These are phyloP conservation scores for Exocentrus adspersus DNA, from an alignment of 2,888 invertebrate genomes.

Conservation along the genomic window DNA sequence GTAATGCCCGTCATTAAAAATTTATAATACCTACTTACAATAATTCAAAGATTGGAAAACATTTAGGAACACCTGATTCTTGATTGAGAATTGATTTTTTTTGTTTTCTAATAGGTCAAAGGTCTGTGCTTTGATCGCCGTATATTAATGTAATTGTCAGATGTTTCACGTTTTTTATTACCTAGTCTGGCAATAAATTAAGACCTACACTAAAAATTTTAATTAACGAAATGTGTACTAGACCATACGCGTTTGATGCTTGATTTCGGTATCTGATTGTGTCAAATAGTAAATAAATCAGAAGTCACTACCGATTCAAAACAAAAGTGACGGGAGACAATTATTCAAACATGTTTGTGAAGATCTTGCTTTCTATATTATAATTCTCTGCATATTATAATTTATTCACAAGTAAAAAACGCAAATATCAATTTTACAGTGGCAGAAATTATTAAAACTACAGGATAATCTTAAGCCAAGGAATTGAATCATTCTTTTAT, in stretches of 20 bases:
- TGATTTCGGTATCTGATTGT: background rate
- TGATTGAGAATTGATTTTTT: slow-evolving; percentile 15
- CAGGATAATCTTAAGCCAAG: too few relatives aligned
- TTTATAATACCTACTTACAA: slow-evolving; percentile 9
- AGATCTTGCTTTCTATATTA: too few relatives aligned
- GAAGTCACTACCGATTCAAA: background rate
- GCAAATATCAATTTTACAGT: too few relatives aligned
- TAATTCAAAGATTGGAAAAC: background rate
- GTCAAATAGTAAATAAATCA: background rate
- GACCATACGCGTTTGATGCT: background rate
- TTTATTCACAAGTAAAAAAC: too few relatives aligned
- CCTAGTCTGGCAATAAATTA: background rate
- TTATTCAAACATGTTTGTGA: too few relatives aligned
- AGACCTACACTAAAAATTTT: background rate
- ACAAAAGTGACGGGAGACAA: too few relatives aligned
- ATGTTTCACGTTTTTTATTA: background rate
- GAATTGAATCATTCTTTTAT: too few relatives aligned
- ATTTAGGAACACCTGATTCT: background rate
- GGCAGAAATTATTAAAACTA: too few relatives aligned
- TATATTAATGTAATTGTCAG: slow-evolving; percentile 6
- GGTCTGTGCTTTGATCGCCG: background rate
- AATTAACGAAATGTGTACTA: background rate
- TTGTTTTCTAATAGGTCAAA: slow-evolving; percentile 8
- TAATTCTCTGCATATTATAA: too few relatives aligned
- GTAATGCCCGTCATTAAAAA: background rate